Conservation (phyloP, 2,888 invertebrate species). For the Notocelia uddmanniana region DNA sequence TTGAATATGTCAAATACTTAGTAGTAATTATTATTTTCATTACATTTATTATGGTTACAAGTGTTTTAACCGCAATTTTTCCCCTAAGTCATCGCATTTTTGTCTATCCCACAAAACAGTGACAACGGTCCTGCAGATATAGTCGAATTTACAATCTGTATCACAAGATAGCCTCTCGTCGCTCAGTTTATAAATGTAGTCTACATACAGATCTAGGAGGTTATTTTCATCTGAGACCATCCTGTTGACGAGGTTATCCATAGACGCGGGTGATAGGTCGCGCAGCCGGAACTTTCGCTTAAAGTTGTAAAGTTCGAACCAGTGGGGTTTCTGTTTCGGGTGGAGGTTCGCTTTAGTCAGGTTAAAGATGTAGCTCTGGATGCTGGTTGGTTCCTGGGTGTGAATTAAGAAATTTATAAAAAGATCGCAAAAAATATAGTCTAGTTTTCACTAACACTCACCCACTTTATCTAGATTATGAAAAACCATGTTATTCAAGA, state of each 20-base stretch:
- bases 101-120: constrained; percentile 82
- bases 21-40: too few species aligned
- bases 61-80: constrained; percentile 44
- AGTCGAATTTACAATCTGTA: constrained; percentile 76
- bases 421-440: neutral
- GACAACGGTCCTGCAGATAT: constrained; percentile 85
- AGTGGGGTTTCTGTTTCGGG: constrained; percentile 86
- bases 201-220: constrained; percentile 83
- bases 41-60: neutral
- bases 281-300: constrained; percentile 87
- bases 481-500: constrained; percentile 50
- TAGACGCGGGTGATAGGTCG: constrained; percentile 87
- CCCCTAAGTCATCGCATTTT: constrained; percentile 65
- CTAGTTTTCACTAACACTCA: neutral
- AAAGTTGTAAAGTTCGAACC: constrained; percentile 92
- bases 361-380: constrained; percentile 91
- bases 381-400: constrained; percentile 87
- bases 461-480: neutral
- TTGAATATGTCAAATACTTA: too few species aligned
- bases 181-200: constrained; percentile 82
- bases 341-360: constrained; percentile 89
- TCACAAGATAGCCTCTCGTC: constrained; percentile 76
- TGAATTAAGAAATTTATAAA: constrained; percentile 44
- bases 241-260: constrained; percentile 86
- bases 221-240: constrained; percentile 83